Evolutionary conservation across 2,888 invertebrate genomes (phyloP), one percentile per base, ranked within the genome.

Genomic region (Chymomyza fuscimana): DNA sequence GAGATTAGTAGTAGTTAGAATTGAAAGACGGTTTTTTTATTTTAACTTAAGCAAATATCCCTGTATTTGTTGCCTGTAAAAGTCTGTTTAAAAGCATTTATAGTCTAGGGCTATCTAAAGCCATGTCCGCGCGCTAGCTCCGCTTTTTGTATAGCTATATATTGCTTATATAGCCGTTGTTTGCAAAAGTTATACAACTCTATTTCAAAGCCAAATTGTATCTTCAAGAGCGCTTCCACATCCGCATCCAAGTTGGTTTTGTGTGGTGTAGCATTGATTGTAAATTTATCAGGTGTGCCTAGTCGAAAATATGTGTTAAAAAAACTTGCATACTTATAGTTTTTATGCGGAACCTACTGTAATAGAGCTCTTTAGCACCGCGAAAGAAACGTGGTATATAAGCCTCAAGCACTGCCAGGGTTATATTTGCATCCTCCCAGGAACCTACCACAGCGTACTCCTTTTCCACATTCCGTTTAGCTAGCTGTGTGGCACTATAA

Each of bases 371-470:
- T 5, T 93, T 92, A 2, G 96, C 96, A 59, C 96, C 96, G 50
- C 92, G 91, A 92, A 97, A 97, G 92, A 96, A 97, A 74, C 94
- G 92, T 0, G 97, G 97, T 78, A 97, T 93, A 90, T 97, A 97
- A 79, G 95, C 93, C 91, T 97, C 96, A 54, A 97, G 92, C 6
- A 97, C 96, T 10, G 95, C 93, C 50, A 97, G 92, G 0, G 97
- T 97, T 6, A 95, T 94, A 91, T 97, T 96, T 90, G 97, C 93
- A 79, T 97, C 96, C 89, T 97, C 97, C 29, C 97, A 93, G 7
- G 96, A 95, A 2, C 97, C 97, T 1, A 97, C 96, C 0, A 97
- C 97, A 0, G 96, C 95, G 88, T 96, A 97, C 86, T 96, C 95
- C 84, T 94, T 93, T 87, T 97, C 96, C 2, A 97, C 96, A 40